Evolutionary conservation across 37 sponge, comb jelly and placozoan genomes (phyloP).

Genomic region (Beroe ovata): DNA sequence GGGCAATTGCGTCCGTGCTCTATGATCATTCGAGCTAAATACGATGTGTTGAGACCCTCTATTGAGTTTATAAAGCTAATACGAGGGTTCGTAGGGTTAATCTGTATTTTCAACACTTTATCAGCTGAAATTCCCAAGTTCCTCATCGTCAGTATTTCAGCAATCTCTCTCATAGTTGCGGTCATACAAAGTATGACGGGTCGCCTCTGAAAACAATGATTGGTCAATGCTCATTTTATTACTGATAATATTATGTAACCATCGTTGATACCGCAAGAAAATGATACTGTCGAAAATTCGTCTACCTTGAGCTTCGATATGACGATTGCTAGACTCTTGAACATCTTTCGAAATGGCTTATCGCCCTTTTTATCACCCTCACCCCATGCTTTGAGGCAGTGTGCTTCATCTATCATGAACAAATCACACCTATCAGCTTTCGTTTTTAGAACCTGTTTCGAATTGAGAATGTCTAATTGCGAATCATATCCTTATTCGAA

Average conservation of each 20-base stretch:
- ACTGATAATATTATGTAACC: too few species aligned
- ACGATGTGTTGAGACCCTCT: not conserved
- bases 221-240: too few species aligned
- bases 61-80: not conserved
- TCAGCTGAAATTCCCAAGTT: not conserved
- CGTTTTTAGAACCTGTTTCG: not conserved
- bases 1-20: not conserved
- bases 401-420: not conserved
- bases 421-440: not conserved
- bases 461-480: too few species aligned
- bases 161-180: not conserved
- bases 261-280: too few species aligned
- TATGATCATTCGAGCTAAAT: not conserved
- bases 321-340: not conserved
- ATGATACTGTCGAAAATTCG: too few species aligned
- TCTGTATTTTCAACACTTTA: not conserved
- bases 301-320: not conserved
- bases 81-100: not conserved
- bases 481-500: too few species aligned
- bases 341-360: not conserved
- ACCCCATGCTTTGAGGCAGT: not conserved
- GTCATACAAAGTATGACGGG: not conserved
- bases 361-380: not conserved
- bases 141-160: not conserved
- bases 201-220: not conserved